Evolutionary conservation across 2,113 vertebrate genomes (phyloP).

Genomic region (Capreolus pygargus): DNA sequence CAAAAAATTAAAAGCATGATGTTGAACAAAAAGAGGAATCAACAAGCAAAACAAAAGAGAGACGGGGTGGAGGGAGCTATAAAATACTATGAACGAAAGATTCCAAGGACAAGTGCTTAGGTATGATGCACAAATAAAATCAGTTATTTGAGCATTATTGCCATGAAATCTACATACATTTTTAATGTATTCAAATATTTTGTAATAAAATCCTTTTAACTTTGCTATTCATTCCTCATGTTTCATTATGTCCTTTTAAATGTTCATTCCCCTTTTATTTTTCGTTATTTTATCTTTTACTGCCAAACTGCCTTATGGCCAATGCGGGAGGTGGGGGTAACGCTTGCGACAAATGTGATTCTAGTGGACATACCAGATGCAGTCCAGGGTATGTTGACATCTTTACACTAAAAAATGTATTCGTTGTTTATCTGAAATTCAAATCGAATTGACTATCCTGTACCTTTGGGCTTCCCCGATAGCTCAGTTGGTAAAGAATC

Average conservation of each 20-base stretch:
- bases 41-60: background rate
- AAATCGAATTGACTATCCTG: background rate
- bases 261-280: background rate
- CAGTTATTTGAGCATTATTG: background rate
- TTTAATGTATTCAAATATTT: background rate
- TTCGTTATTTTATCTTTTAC: background rate
- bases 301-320: background rate
- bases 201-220: background rate
- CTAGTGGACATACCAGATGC: background rate
- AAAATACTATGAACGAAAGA: background rate
- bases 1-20: background rate
- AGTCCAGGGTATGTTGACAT: background rate
- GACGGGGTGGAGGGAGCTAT: rapidly evolving
- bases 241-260: background rate
- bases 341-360: background rate
- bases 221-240: background rate
- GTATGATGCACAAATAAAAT: background rate
- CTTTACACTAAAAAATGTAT: background rate
- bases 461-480: background rate
- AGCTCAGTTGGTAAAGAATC: background rate
- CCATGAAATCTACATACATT: background rate
- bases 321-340: background rate
- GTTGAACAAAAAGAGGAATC: background rate
- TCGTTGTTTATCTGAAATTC: slow-evolving; percentile 19
- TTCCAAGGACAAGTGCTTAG: background rate